Conservation (phyloP, 2,888 invertebrate genomes). For the Drosophila conformis region DNA sequence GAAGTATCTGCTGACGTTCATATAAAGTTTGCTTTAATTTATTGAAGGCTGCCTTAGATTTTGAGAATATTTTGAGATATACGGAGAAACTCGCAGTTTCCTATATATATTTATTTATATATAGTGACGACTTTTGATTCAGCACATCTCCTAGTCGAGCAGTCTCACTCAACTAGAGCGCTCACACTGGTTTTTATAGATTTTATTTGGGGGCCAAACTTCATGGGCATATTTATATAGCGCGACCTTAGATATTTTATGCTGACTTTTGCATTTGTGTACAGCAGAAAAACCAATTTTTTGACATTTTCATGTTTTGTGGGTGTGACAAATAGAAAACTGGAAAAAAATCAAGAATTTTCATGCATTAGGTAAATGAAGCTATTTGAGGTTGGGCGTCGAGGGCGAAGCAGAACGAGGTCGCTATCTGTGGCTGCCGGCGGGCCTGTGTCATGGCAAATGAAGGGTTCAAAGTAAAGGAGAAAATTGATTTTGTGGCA, state of each 20-base stretch:
- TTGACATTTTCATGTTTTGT: conserved; percentile 41
- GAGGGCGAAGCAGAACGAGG: neutral
- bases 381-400: conserved; percentile 23
- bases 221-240: conserved; percentile 49
- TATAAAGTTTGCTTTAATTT: neutral
- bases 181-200: conserved; percentile 22
- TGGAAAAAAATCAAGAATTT: neutral
- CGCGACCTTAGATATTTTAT: conserved; percentile 56
- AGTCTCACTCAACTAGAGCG: neutral
- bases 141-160: neutral
- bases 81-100: neutral
- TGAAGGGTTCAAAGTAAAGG: conserved; percentile 54
- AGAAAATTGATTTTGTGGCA: conserved; percentile 58
- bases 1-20: neutral
- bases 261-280: conserved; percentile 57
- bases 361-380: conserved; percentile 62
- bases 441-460: conserved; percentile 30
- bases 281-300: conserved; percentile 19
- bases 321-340: conserved; percentile 59
- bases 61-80: neutral
- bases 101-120: neutral
- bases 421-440: conserved; percentile 35
- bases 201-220: conserved; percentile 40
- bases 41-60: neutral
- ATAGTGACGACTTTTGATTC: neutral